Evolutionary conservation across 2,797 vertebrate genomes (phyloP), one percentile per base, ranked within the genome.

Genomic region (Scolopax rusticola): DNA sequence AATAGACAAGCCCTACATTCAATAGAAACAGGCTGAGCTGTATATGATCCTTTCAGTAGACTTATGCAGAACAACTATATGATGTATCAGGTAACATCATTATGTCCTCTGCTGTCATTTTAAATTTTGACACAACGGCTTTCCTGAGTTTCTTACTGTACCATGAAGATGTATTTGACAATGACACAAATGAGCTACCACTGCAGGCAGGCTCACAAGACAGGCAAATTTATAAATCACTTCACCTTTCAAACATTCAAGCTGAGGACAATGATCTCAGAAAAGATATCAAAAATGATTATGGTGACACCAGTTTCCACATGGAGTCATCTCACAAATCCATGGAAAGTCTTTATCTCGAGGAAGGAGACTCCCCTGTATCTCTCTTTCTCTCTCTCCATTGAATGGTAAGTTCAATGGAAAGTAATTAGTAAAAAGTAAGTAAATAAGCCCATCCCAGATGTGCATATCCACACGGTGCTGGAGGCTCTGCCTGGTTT

Each of bases 21-120:
- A 83, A n/a, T 24, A 27, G 38, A 86, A 9, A 68, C 1, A 53
- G 38, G 28, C 23, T 78, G 51, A 84, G 7, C 36, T 76, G 7
- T 33, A 36, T 38, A 38, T 0, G 2, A 51, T 33, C 21, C 28
- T 17, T 24, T 84, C 17, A 38, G 11, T 36, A 56, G 25, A 60
- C 36, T 90, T 57, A 76, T 6, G 51, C 28, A 89, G 45, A 87
- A 73, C 28, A 91, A 70, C 19, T 19, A 7, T 27, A 63, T 61
- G n/a, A 54, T 40, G 12, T n/a, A 53, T 40, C 21, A 87, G 28
- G 41, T 76, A 83, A 77, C 53, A 89, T 65, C n/a, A 89, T 67
- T 54, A 60, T 78, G 75, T 60, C 90, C 87, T 93, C 82, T 79
- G 47, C 73, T 96, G 84, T 84, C 76, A 81, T 86, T 97, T 90